These are phyloP conservation scores for Thereva nobilitata DNA, from an alignment of 2,888 invertebrate species.

Conservation along the genomic window DNA sequence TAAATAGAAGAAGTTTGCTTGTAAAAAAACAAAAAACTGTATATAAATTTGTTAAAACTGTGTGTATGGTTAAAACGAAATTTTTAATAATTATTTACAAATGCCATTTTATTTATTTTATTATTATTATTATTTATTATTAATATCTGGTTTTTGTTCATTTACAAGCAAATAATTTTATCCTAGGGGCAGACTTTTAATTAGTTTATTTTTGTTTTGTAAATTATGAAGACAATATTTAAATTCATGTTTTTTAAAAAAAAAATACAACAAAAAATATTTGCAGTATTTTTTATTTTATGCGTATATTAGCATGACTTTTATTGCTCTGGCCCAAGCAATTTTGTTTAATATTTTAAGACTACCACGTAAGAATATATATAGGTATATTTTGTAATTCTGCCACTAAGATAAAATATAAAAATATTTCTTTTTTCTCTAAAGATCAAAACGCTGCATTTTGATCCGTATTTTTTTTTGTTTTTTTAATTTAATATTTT, in stretches of 20 bases:
- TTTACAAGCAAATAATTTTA: slow-evolving; percentile 31
- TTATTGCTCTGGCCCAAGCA: background rate
- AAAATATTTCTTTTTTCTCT: slow-evolving; percentile 17
- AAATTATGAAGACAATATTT: too few relatives aligned
- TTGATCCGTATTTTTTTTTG: slow-evolving; percentile 1
- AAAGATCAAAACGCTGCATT: slow-evolving; percentile 11
- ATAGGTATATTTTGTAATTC: slow-evolving; percentile 1
- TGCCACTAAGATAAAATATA: slow-evolving; percentile 32
- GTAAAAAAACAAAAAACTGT: too few relatives aligned
- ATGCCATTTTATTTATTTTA: slow-evolving; percentile 9
- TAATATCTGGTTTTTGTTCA: slow-evolving; percentile 3
- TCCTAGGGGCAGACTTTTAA: slow-evolving; percentile 25
- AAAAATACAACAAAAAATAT: too few relatives aligned
- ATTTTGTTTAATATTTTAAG: slow-evolving; percentile 1
- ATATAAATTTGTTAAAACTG: too few relatives aligned
- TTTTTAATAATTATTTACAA: background rate
- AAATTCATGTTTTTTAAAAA: too few relatives aligned
- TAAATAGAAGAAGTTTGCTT: too few relatives aligned
- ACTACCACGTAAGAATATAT: background rate
- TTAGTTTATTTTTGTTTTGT: background rate
- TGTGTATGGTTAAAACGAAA: too few relatives aligned
- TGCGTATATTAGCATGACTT: too few relatives aligned
- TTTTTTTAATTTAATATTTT: slow-evolving; percentile 7
- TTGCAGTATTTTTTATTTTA: too few relatives aligned
- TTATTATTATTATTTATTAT: background rate